phyloP scores from a whole-genome alignment of 2,113 vertebrate species.

The Smithornis capensis region DNA sequence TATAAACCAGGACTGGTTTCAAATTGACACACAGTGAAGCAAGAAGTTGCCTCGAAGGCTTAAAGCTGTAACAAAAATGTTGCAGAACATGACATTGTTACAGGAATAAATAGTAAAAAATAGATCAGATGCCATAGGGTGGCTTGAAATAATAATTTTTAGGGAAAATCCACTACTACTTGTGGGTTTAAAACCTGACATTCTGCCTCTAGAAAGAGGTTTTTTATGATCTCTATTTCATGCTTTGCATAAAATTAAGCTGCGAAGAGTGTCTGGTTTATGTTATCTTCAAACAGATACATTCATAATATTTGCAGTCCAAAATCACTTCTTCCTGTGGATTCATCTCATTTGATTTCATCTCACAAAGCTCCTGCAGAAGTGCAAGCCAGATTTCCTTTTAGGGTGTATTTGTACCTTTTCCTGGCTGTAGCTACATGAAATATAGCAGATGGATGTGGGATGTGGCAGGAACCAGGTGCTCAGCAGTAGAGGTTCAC shows the following conservation, averaged over 20 bases:
- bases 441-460: neutral
- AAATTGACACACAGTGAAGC: neutral
- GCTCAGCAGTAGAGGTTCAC: neutral
- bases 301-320: neutral
- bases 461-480: neutral
- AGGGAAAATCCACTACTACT: neutral
- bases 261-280: neutral
- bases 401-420: neutral
- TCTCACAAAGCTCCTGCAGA: neutral
- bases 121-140: neutral
- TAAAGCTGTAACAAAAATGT: neutral
- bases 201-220: neutral
- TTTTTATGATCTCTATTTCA: neutral
- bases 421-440: neutral
- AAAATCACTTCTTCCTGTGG: neutral
- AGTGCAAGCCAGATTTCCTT: neutral
- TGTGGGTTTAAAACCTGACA: neutral
- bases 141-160: neutral
- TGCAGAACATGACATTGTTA: neutral
- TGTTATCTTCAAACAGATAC: neutral
- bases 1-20: neutral
- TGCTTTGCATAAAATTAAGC: neutral
- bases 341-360: neutral
- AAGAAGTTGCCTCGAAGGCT: neutral
- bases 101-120: neutral